phyloP scores from a whole-genome alignment of 2,888 invertebrate genomes.

The Temnothorax ravouxi region DNA sequence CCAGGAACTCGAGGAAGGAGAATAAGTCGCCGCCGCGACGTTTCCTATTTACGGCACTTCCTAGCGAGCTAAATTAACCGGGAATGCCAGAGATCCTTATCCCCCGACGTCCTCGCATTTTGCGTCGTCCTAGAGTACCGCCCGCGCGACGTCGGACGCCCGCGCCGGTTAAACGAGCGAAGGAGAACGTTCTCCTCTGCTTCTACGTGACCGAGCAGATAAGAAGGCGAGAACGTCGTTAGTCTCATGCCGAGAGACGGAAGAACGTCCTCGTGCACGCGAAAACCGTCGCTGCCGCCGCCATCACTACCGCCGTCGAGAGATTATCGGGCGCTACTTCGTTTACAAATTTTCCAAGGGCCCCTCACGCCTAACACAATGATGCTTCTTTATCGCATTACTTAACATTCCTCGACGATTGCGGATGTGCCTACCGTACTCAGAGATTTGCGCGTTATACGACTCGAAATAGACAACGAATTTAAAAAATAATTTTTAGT shows the following conservation, averaged over 20 bases:
- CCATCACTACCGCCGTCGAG: conserved; percentile 58
- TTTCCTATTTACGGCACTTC: conserved; percentile 84
- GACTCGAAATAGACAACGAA: not conserved
- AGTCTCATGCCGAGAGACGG: conserved; percentile 82
- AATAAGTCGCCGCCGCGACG: conserved; percentile 72
- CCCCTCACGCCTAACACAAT: not conserved
- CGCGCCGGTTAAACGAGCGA: conserved; percentile 38
- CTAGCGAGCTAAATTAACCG: conserved; percentile 83
- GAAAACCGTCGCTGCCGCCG: conserved; percentile 75
- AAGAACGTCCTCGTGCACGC: conserved; percentile 84
- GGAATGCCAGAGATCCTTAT: conserved; percentile 81
- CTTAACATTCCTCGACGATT: conserved; percentile 65
- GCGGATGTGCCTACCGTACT: not conserved
- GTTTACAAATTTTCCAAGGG: conserved; percentile 74
- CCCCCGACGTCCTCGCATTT: conserved; percentile 75
- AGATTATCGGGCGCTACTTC: conserved; percentile 79
- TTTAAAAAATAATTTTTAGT: not conserved
- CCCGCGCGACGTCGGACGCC: conserved; percentile 49
- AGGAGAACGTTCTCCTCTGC: conserved; percentile 66
- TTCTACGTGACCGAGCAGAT: conserved; percentile 83
- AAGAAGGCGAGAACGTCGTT: conserved; percentile 84
- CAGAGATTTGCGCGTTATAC: not conserved
- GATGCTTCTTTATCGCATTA: conserved; percentile 73
- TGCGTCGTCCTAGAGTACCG: conserved; percentile 69
- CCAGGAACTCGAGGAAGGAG: conserved; percentile 43